Base-by-base conservation (phyloP, 1,140 invertebrate genomes). In the Drosophila persimilis region DNA sequence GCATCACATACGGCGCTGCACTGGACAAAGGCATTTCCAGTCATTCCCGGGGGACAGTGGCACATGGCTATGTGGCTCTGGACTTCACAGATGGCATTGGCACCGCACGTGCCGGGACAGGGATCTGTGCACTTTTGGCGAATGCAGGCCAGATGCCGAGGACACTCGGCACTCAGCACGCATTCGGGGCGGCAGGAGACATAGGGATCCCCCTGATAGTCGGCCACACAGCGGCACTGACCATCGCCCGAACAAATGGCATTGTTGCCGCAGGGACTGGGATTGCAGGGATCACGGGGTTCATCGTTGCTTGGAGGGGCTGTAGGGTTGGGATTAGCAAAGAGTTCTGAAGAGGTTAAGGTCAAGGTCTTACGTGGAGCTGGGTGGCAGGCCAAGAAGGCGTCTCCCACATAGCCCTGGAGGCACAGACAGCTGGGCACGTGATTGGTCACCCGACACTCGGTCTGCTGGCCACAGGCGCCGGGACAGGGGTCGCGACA, bases 391-490 rank as follows among this genome's bases (percentile, higher is more conserved):
- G 93, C 92, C 2, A 94, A 93, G 78, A 97, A 96, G 46, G 96
- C 96, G 94, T 97, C 95, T 22, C 96, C 96, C 9, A 95, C 94
- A 79, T 94, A 96, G 60, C 95, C 95, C 57, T 93, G 84, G 44
- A 94, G 92, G 90, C 96, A 97, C 11, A 94, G 95, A 78, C 96
- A 97, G 22, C 94, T 94, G 2, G 96, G 96, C 75, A 95, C 96
- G 81, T 98, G 97, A 81, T 96, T 95, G 7, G 96, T 94, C 1
- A 97, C 95, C 73, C 95, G 94, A 88, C 97, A 98, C 75, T 95
- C 93, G 13, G 97, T 96, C 91, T 96, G 95, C 51, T 95, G 93
- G 7, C 96, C 96, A 90, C 96, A 97, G 41, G 95, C 96, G 62
- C 94, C 95, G 43, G 93, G 91, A 76, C 95, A 96, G 6, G 96